phyloP scores from a whole-genome alignment of 2,113 vertebrate genomes.

The Capreolus pygargus region DNA sequence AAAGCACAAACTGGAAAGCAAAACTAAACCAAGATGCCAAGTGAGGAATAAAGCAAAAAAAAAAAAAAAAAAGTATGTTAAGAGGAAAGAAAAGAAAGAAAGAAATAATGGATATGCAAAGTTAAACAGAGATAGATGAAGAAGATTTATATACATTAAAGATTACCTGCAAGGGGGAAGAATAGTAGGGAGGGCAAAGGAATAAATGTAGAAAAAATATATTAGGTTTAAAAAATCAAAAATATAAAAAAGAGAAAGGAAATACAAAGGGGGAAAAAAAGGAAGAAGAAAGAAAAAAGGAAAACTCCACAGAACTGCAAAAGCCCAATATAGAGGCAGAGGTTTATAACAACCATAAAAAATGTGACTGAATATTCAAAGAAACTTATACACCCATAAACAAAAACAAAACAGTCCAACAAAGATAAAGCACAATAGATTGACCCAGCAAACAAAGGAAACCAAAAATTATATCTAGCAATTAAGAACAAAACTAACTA shows the following conservation, averaged over 20 bases:
- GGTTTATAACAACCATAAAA: background rate
- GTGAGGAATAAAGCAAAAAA: background rate
- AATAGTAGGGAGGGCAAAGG: background rate
- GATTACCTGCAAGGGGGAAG: background rate
- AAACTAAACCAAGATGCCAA: background rate
- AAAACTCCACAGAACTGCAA: background rate
- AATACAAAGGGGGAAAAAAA: background rate
- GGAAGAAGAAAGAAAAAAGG: background rate
- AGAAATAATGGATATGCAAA: background rate
- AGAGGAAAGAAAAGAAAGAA: background rate
- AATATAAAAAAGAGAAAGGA: background rate
- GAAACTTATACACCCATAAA: background rate
- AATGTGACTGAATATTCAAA: background rate
- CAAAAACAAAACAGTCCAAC: background rate
- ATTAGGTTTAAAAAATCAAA: background rate
- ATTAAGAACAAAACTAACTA: background rate
- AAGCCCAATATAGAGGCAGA: rapidly evolving
- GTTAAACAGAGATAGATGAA: background rate
- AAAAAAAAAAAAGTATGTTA: background rate
- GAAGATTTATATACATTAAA: background rate
- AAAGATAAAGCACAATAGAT: background rate
- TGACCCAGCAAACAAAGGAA: background rate
- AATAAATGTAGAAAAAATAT: background rate
- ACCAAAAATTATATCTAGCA: background rate
- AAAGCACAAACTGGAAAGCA: background rate